Evolutionary conservation across 2,797 vertebrate genomes (phyloP).

Genomic region (Myripristis jacobus): DNA sequence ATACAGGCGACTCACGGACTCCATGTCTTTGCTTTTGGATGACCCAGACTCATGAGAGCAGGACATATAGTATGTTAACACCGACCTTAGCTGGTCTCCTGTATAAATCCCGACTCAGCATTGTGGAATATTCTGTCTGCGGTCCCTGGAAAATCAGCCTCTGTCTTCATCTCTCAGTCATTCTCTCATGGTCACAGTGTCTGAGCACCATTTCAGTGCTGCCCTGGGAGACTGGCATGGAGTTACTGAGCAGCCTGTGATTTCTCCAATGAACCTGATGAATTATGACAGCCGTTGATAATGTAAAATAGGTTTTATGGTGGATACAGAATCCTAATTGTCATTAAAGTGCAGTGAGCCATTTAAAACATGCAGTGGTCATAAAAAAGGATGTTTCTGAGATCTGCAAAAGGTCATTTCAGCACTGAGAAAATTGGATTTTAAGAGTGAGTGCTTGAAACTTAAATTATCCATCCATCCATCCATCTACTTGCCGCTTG

Average conservation of each 20-base stretch:
- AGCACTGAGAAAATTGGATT: conserved; percentile 24
- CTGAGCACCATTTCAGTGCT: conserved; percentile 31
- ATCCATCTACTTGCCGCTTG: background rate
- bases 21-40: conserved; percentile 61
- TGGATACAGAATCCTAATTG: conserved; percentile 47
- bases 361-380: conserved; percentile 33
- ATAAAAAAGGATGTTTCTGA: conserved; percentile 21
- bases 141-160: conserved; percentile 37
- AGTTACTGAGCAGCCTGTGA: conserved; percentile 39
- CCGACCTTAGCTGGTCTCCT: conserved; percentile 52
- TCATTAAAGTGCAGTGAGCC: conserved; percentile 19
- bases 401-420: conserved; percentile 41
- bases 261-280: conserved; percentile 52
- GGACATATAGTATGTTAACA: conserved; percentile 54
- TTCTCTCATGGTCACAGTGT: conserved; percentile 37
- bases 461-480: conserved; percentile 12
- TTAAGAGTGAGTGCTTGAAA: conserved; percentile 23
- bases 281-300: conserved; percentile 60
- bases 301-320: conserved; percentile 47
- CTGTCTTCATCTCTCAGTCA: conserved; percentile 33
- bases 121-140: conserved; percentile 28
- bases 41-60: conserved; percentile 61
- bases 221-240: conserved; percentile 21
- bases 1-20: conserved; percentile 70
- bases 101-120: conserved; percentile 39